Percentiles rank a stretch among this genome's conserved stretches.
Evolutionary conservation across 30 jellyfish, hydroid and myxozoan genomes (phyloP).

Genomic region (Morbakka virulenta): DNA sequence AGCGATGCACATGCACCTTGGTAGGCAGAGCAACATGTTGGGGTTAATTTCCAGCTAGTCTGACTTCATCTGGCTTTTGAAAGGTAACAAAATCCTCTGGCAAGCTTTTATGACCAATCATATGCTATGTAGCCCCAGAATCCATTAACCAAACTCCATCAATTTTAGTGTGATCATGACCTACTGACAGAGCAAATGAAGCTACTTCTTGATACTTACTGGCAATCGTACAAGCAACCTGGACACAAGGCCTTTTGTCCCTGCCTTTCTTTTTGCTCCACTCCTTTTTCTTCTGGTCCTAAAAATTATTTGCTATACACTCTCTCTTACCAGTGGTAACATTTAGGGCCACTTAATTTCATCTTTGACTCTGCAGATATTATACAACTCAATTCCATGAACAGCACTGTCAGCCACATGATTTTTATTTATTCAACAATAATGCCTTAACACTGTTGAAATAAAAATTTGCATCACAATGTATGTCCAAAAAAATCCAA

Average conservation of each 20-base stretch:
- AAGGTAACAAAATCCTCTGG: not conserved
- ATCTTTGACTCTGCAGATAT: not conserved
- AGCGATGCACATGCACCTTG: too few relatives aligned
- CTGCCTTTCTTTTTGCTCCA: not conserved
- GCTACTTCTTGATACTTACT: not conserved
- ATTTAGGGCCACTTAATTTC: not conserved
- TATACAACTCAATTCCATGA: not conserved
- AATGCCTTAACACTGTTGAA: conserved; percentile 19
- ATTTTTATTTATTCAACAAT: conserved; percentile 15
- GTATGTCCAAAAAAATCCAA: conserved; percentile 12
- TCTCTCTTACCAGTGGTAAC: conserved; percentile 3
- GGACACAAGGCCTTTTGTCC: not conserved
- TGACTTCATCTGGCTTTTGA: conserved; percentile 9
- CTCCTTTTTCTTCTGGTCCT: not conserved
- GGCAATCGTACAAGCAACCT: not conserved
- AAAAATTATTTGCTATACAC: not conserved
- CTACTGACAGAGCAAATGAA: not conserved
- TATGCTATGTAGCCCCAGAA: not conserved
- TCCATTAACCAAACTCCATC: not conserved
- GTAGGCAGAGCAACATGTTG: too few relatives aligned
- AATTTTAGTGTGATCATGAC: not conserved
- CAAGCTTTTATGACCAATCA: not conserved
- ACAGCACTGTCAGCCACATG: conserved; percentile 17
- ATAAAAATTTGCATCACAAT: conserved; percentile 7
- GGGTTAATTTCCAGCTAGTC: conserved; percentile 14